A percentile compares a stretch with the other conserved stretches of the same genome.
Evolutionary conservation across 2,113 vertebrate genomes (phyloP).

Genomic region (Anhinga rufa): DNA sequence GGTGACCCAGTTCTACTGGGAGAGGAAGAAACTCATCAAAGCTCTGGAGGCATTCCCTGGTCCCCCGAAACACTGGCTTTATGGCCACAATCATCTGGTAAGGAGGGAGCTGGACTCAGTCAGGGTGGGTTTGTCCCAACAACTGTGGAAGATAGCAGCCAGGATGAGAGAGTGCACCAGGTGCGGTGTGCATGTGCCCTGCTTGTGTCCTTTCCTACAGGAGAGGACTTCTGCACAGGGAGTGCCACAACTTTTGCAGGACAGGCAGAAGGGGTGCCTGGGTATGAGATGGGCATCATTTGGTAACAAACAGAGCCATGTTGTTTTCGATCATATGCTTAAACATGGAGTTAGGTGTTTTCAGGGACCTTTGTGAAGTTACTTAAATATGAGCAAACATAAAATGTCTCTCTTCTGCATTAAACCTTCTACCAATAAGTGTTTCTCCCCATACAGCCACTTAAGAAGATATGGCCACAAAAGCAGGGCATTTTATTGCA

Average conservation of each 20-base stretch:
- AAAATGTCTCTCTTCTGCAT: not conserved
- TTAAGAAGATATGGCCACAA: not conserved
- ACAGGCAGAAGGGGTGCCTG: not conserved
- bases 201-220: not conserved
- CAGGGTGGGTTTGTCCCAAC: not conserved
- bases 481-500: not conserved
- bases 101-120: not conserved
- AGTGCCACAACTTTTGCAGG: not conserved
- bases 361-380: not conserved
- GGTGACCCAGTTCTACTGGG: slow-evolving; percentile 21
- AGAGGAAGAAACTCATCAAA: slow-evolving; percentile 44
- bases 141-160: not conserved
- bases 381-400: not conserved
- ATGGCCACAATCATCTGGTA: slow-evolving; percentile 75
- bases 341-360: not conserved
- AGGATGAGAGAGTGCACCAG: not conserved
- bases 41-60: slow-evolving; percentile 71
- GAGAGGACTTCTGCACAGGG: not conserved
- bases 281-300: not conserved
- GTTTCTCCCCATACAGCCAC: not conserved
- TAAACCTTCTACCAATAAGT: not conserved
- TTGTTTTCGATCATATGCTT: not conserved
- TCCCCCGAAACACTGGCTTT: slow-evolving; percentile 71
- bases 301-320: not conserved
- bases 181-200: rapidly evolving